phyloP scores from a whole-genome alignment of 2,113 vertebrate genomes.

The Haemorhous mexicanus region DNA sequence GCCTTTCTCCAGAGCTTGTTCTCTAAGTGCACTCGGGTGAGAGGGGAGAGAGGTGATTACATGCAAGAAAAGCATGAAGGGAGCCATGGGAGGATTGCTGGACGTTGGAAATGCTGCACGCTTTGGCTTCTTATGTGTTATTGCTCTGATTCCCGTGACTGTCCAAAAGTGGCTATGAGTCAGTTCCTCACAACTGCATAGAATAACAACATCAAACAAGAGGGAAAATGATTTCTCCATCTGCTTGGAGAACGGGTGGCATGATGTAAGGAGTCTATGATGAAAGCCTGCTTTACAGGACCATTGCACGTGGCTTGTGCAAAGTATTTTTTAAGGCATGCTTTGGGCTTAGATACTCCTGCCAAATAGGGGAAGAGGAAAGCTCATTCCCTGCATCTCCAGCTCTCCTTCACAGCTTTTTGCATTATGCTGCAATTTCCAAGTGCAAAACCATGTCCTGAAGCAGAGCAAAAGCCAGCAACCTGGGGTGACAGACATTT shows the following conservation, averaged over 20 bases:
- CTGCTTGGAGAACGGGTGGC: constrained; percentile 22
- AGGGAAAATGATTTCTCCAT: constrained; percentile 56
- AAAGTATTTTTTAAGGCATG: constrained; percentile 14
- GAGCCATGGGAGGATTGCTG: background rate
- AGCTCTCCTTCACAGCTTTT: background rate
- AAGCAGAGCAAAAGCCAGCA: background rate
- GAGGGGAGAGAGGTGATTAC: background rate
- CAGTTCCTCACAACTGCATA: constrained; percentile 28
- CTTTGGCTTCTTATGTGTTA: constrained; percentile 48
- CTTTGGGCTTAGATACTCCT: background rate
- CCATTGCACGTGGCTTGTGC: background rate
- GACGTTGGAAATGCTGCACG: background rate
- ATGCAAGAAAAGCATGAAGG: constrained; percentile 25
- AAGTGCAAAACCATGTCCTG: background rate
- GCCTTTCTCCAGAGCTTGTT: constrained; percentile 1
- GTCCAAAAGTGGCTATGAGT: constrained; percentile 54
- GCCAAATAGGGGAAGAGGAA: background rate
- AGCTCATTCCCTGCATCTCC: background rate
- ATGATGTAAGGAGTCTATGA: constrained; percentile 37
- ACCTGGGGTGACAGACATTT: background rate
- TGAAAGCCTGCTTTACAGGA: constrained; percentile 37
- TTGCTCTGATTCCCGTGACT: constrained; percentile 18
- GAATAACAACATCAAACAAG: constrained; percentile 49
- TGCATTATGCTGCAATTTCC: background rate
- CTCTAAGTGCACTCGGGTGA: background rate